A percentile compares a stretch with the other conserved stretches of the same genome.
Conservation (phyloP, 2,113 vertebrate genomes). For the Nannospalax galili region DNA sequence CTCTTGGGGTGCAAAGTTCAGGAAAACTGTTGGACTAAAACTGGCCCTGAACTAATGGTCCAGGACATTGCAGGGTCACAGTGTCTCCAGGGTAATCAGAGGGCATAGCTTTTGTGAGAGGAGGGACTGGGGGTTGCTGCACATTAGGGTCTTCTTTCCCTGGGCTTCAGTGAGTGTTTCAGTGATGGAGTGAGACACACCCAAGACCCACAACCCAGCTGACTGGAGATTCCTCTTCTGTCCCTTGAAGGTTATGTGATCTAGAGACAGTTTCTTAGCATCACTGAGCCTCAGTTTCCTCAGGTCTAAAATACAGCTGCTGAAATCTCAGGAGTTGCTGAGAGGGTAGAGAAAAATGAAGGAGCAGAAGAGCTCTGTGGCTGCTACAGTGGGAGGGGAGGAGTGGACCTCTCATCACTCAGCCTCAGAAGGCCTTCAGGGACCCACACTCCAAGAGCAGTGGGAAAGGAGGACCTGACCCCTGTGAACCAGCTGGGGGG, state of each 20-base stretch:
- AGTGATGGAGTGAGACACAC: no score
- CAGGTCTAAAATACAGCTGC: not conserved
- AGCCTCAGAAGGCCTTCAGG: not conserved
- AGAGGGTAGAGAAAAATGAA: no score
- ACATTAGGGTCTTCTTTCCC: not conserved
- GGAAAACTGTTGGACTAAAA: not conserved
- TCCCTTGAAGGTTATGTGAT: not conserved
- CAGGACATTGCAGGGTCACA: not conserved
- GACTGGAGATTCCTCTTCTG: not conserved
- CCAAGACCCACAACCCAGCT: not conserved
- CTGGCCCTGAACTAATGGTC: accelerated
- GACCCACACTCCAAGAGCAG: no score
- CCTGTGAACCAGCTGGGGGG: not conserved
- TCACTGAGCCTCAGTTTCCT: not conserved
- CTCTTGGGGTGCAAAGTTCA: not conserved
- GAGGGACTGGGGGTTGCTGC: not conserved
- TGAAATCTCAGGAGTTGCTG: not conserved
- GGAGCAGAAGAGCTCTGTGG: not conserved
- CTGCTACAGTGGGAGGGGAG: no score
- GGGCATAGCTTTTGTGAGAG: not conserved
- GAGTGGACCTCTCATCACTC: not conserved
- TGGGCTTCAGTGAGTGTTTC: not conserved
- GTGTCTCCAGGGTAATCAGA: not conserved
- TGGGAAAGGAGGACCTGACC: not conserved
- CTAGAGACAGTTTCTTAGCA: not conserved